These are phyloP conservation scores for Sebastes kiyomatsui DNA, from an alignment of 2,797 vertebrate species.

Conservation along the genomic window DNA sequence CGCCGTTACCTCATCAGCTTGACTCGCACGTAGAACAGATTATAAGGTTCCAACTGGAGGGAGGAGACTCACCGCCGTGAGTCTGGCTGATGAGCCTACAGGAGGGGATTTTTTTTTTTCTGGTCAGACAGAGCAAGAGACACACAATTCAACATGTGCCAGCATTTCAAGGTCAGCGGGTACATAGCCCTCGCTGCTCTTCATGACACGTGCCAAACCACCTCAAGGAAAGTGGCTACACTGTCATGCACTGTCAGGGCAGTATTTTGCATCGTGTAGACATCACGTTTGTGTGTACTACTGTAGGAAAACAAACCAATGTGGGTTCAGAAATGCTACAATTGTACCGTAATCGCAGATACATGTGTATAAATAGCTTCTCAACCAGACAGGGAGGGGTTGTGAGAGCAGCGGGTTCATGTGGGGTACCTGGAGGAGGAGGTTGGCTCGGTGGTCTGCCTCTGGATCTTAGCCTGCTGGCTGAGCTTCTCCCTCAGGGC, in stretches of 20 bases:
- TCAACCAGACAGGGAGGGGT: neutral
- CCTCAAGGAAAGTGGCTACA: conserved; percentile 38
- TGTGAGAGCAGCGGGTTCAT: conserved; percentile 5
- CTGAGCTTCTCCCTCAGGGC: conserved; percentile 91
- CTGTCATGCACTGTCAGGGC: conserved; percentile 35
- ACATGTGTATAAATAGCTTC: neutral
- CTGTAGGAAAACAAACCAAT: neutral
- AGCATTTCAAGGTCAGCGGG: conserved; percentile 58
- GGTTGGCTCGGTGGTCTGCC: conserved; percentile 96
- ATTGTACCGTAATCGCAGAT: neutral
- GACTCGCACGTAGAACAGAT: conserved; percentile 73
- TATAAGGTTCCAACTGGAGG: conserved; percentile 64
- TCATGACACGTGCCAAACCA: conserved; percentile 41
- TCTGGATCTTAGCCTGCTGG: conserved; percentile 93
- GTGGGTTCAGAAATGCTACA: neutral
- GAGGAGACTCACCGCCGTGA: conserved; percentile 11
- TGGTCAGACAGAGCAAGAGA: neutral
- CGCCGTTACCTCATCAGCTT: conserved; percentile 84
- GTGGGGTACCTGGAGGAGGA: conserved; percentile 92
- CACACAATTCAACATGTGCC: neutral
- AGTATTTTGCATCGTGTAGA: neutral
- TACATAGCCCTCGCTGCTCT: conserved; percentile 8
- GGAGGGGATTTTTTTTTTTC: neutral
- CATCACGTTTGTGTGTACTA: neutral
- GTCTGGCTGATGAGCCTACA: conserved; percentile 16